Evolutionary conservation across 2,113 vertebrate genomes (phyloP).

Genomic region (Hippocampus zosterae): DNA sequence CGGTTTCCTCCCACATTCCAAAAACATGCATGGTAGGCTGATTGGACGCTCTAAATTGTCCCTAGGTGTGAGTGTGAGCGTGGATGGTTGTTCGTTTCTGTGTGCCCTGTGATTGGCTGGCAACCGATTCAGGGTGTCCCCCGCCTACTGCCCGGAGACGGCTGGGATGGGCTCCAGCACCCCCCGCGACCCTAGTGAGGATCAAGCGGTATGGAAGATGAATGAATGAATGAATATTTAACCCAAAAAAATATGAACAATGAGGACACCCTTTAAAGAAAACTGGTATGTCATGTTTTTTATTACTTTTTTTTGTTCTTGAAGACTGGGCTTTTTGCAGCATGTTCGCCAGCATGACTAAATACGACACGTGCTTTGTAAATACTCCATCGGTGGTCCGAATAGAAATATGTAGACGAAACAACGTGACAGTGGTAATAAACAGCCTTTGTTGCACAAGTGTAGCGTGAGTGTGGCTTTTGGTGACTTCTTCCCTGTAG

Average conservation of each 20-base stretch:
- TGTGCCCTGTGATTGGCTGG: too few species aligned
- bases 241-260: not conserved
- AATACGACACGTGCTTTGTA: slow-evolving; percentile 26
- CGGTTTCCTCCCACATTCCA: too few species aligned
- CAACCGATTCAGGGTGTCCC: too few species aligned
- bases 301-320: slow-evolving; percentile 50
- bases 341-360: slow-evolving; percentile 4
- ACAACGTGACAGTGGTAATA: slow-evolving; percentile 53
- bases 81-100: too few species aligned
- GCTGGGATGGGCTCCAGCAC: too few species aligned
- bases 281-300: slow-evolving; percentile 7
- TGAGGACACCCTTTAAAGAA: not conserved
- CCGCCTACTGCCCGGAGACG: too few species aligned
- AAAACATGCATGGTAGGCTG: too few species aligned
- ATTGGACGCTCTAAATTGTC: too few species aligned
- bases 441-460: slow-evolving; percentile 32
- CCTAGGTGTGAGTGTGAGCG: too few species aligned
- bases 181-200: too few species aligned
- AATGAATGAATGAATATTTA: too few species aligned
- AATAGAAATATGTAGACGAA: slow-evolving; percentile 21
- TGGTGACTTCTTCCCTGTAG: not conserved
- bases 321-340: slow-evolving; percentile 18
- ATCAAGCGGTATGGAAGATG: too few species aligned
- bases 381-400: slow-evolving; percentile 27
- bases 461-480: not conserved